These are phyloP conservation scores for Phrynocephalus vlangalii DNA, from an alignment of 2,797 vertebrate genomes.

Conservation along the genomic window DNA sequence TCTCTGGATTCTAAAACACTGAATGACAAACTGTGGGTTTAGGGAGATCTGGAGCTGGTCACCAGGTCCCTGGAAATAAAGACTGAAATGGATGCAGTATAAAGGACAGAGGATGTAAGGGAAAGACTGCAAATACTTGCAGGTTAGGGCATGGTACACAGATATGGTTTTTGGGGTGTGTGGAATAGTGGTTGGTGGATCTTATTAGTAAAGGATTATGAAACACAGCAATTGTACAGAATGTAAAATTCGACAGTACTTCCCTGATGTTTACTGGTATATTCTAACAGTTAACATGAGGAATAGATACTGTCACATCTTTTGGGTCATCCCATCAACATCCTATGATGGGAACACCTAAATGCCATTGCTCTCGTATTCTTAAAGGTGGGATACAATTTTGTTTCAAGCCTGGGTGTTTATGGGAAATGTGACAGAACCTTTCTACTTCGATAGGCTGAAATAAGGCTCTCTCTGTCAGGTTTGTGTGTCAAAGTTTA, in stretches of 20 bases:
- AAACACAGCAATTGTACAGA: neutral
- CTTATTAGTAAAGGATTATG: too few species aligned
- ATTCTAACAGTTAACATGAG: too few species aligned
- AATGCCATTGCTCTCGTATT: neutral
- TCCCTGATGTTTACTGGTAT: neutral
- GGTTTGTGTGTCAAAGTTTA: neutral
- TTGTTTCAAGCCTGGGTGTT: neutral
- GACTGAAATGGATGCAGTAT: neutral
- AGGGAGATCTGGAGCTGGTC: neutral
- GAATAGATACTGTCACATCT: neutral
- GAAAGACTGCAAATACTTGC: neutral
- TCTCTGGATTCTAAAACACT: neutral
- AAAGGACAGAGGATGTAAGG: neutral
- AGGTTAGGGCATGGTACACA: neutral
- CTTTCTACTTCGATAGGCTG: neutral
- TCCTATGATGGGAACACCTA: neutral
- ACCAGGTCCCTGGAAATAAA: conserved; percentile 4
- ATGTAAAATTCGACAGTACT: neutral
- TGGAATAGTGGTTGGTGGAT: too few species aligned
- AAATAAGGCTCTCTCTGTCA: neutral
- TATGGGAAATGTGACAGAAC: neutral
- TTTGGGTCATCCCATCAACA: neutral
- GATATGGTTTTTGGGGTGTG: neutral
- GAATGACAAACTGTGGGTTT: neutral
- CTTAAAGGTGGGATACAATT: neutral